Percentiles rank a stretch among this genome's conserved stretches.
These are phyloP conservation scores for Hecatera dysodea DNA, from an alignment of 2,888 invertebrate species.

Conservation along the genomic window DNA sequence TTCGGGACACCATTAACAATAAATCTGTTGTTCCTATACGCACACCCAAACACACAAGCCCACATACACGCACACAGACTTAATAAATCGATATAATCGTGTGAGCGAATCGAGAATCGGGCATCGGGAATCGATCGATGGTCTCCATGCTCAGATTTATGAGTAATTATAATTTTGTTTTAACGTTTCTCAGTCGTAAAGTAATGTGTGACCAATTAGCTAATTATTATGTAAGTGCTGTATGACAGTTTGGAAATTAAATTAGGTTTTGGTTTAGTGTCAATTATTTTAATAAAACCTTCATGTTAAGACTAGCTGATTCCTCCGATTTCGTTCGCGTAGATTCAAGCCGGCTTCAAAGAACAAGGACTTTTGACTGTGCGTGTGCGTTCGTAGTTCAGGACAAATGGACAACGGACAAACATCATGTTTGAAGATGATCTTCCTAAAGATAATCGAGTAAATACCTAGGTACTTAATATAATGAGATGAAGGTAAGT, in stretches of 20 bases:
- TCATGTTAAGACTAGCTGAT: no score
- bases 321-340: no score
- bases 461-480: no score
- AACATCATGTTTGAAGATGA: no score
- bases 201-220: constrained; percentile 86
- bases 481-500: background rate
- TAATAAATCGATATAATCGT: constrained; percentile 77
- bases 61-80: constrained; percentile 47
- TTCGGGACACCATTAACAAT: constrained; percentile 90
- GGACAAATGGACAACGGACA: no score
- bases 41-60: constrained; percentile 68
- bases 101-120: constrained; percentile 73
- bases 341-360: no score
- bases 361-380: no score
- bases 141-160: constrained; percentile 85
- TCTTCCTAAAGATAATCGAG: no score
- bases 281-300: background rate
- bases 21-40: constrained; percentile 87
- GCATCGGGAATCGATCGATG: constrained; percentile 80
- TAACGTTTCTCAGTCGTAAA: constrained; percentile 83
- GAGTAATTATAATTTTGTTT: constrained; percentile 88
- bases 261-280: constrained; percentile 41
- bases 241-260: constrained; percentile 64
- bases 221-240: constrained; percentile 80
- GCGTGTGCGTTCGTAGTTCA: no score